These are phyloP conservation scores for Mesoclemmys tuberculata DNA, from an alignment of 2,113 vertebrate genomes.

Conservation along the genomic window DNA sequence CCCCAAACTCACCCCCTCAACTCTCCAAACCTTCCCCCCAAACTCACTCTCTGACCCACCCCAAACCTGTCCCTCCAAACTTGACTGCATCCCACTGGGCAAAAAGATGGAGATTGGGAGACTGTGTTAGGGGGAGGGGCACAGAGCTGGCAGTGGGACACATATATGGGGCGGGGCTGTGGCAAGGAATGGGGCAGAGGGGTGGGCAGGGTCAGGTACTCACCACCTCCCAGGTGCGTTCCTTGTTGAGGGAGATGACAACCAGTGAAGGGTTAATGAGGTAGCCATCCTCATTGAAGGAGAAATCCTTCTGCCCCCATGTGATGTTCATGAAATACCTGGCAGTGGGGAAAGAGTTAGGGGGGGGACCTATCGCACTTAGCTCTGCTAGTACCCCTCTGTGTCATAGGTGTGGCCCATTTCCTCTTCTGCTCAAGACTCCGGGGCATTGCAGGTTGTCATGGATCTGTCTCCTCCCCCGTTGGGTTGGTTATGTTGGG, in stretches of 20 bases:
- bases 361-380: not conserved
- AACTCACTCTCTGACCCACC: not conserved
- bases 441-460: not conserved
- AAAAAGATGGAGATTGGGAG: not conserved
- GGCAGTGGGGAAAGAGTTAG: not conserved
- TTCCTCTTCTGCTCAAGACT: not conserved
- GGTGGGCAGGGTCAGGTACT: conserved; percentile 54
- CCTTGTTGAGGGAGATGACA: conserved; percentile 92
- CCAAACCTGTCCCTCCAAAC: not conserved
- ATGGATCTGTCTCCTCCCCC: not conserved
- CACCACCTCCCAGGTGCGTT: conserved; percentile 95
- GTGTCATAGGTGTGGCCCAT: not conserved
- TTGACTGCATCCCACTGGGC: not conserved
- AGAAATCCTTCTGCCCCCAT: conserved; percentile 92
- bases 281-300: conserved; percentile 92
- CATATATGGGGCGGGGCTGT: not conserved
- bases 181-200: not conserved
- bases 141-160: not conserved
- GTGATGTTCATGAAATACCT: conserved; percentile 97
- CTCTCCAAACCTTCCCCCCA: not conserved
- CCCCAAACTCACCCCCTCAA: not conserved
- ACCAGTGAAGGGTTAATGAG: conserved; percentile 93
- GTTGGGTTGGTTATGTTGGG: not conserved
- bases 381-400: not conserved
- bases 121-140: not conserved